Evolutionary conservation across 2,797 vertebrate genomes (phyloP).

Genomic region (Takifugu ocellatus): DNA sequence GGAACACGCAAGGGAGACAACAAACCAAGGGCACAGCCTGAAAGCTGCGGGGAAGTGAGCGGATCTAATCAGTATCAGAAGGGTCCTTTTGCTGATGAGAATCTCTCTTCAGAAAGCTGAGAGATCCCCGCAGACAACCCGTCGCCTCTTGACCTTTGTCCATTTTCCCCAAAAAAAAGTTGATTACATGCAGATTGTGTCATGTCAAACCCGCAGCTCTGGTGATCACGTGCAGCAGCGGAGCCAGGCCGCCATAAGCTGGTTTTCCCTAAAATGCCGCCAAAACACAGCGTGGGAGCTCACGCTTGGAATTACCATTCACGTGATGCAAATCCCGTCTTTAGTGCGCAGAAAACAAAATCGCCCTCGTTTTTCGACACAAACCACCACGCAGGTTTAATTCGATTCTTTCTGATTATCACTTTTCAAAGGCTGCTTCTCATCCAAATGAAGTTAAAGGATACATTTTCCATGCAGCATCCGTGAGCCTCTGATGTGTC

Average conservation of each 20-base stretch:
- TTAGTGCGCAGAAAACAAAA: constrained; percentile 14
- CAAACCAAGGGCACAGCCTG: constrained; percentile 4
- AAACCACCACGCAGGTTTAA: background rate
- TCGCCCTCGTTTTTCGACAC: constrained; percentile 7
- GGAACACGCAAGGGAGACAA: constrained; percentile 4
- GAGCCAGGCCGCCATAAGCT: constrained; percentile 42
- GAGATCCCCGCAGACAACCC: constrained; percentile 13
- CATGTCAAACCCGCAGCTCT: constrained; percentile 63
- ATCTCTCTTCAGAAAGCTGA: constrained; percentile 1
- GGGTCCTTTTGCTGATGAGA: constrained; percentile 23
- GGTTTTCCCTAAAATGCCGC: constrained; percentile 42
- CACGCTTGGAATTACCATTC: constrained; percentile 54
- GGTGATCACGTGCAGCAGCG: constrained; percentile 23
- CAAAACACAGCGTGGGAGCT: constrained; percentile 34
- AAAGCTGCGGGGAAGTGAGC: constrained; percentile 8
- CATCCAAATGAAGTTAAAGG: background rate
- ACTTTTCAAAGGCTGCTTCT: constrained; percentile 3
- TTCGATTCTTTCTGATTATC: background rate
- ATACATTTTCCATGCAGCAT: constrained; percentile 19
- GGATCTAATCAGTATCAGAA: constrained; percentile 18
- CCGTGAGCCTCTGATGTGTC: constrained; percentile 32
- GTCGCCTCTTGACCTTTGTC: background rate
- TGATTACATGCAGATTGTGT: constrained; percentile 70
- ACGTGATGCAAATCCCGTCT: constrained; percentile 56
- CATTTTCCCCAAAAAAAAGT: constrained; percentile 32